Base-by-base conservation (phyloP, 2,797 vertebrate species). In the Spondyliosoma cantharus region DNA sequence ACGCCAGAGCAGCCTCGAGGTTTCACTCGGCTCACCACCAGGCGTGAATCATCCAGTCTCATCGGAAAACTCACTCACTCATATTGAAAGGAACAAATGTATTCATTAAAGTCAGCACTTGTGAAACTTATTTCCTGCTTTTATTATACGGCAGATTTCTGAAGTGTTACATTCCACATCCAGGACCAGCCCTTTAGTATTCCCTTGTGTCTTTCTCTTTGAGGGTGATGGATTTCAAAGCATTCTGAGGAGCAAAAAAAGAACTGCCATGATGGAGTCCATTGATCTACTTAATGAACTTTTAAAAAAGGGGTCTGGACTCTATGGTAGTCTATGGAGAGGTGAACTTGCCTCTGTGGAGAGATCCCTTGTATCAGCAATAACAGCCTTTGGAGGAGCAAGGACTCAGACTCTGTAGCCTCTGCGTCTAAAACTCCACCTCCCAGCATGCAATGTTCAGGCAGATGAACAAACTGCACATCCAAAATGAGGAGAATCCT, bases 281-380 rank as follows among this genome's bases (percentile, higher is more conserved):
- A 61, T 82, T 87, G 71, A 79, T 89, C 79, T 86, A 74, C 87
- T 81, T 65, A 82, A 84, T 82, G 74, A 82, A 87, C 69, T 86
- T 81, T 75, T 37, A 37, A 37, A 59, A 71, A 56, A 68, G 52
- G 63, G 86, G 79, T 76, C 63, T 62, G 84, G 73, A 87, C 71
- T 88, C 76, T 50, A 4, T 45, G 72, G 66, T 53, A 59, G 61
- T 90, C 52, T 54, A 49, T 22, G 72, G 69, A 78, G 83, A 81
- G 76, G 48, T 13, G 67, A 78, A 79, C 74, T 70, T 67, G 57
- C 79, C 70, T 88, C 80, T 73, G 72, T 73, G 54, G 87, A 78
- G 74, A 82, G 76, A 79, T 85, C 84, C 86, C 80, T 88, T 59
- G 58, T 73, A 87, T 92, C 89, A 95, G 94, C 94, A 95, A 95